Conservation (phyloP, 2,888 invertebrate species). For the Volucella bombylans region DNA sequence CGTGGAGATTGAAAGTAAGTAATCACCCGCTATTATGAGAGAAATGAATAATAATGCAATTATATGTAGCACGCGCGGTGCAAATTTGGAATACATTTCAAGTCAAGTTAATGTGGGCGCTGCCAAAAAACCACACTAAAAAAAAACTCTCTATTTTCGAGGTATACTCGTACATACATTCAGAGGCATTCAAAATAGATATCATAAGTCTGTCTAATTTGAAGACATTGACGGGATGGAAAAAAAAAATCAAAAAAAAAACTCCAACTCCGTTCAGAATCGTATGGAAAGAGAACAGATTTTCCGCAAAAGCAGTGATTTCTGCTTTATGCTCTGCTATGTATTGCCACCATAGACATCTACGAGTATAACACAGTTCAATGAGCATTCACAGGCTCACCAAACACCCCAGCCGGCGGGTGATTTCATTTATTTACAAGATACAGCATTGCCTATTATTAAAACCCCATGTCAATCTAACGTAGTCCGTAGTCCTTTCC, state of each 20-base stretch:
- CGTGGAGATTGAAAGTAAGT: constrained; percentile 67
- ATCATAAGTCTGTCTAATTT: constrained; percentile 59
- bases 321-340: constrained; percentile 56
- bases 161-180: constrained; percentile 7
- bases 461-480: constrained; percentile 64
- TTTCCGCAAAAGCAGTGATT: constrained; percentile 60
- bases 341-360: constrained; percentile 24
- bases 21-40: constrained; percentile 69
- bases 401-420: constrained; percentile 34
- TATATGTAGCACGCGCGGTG: constrained; percentile 43
- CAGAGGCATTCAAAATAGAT: constrained; percentile 19
- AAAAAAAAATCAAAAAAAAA: background rate
- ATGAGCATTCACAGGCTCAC: constrained; percentile 45
- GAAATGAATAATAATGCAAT: constrained; percentile 71
- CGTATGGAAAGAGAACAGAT: constrained; percentile 23
- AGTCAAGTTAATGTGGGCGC: background rate
- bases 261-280: constrained; percentile 26
- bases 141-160: constrained; percentile 41
- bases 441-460: constrained; percentile 70
- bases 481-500: constrained; percentile 59
- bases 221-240: constrained; percentile 24
- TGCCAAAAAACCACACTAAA: constrained; percentile 45
- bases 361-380: constrained; percentile 32
- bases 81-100: constrained; percentile 46
- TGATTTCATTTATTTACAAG: constrained; percentile 71